phyloP scores from a whole-genome alignment of 2,113 vertebrate genomes.

The Halcyon senegalensis region DNA sequence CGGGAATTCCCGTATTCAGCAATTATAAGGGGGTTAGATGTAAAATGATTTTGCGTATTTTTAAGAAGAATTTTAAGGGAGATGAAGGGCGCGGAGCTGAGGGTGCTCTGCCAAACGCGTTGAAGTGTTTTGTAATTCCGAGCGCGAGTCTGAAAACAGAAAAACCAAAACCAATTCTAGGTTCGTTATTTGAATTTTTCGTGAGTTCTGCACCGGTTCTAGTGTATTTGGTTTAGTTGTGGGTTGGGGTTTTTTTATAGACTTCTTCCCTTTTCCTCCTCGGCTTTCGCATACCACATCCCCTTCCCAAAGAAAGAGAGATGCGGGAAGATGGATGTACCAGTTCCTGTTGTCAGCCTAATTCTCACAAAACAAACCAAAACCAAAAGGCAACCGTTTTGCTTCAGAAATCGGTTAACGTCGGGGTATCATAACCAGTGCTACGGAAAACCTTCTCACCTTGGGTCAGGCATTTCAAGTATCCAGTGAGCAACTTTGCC shows the following conservation, averaged over 20 bases:
- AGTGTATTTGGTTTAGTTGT: neutral
- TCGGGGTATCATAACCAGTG: neutral
- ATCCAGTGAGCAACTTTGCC: neutral
- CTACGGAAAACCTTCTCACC: neutral
- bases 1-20: fast-evolving
- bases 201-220: fast-evolving
- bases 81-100: neutral
- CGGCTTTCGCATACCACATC: neutral
- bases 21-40: neutral
- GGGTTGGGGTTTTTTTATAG: neutral
- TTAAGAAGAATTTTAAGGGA: neutral
- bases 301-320: neutral
- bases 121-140: fast-evolving
- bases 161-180: neutral
- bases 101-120: neutral
- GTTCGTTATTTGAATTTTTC: neutral
- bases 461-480: neutral
- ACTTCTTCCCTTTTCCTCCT: neutral
- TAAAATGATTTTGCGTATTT: fast-evolving
- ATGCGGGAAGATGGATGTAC: neutral
- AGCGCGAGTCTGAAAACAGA: fast-evolving
- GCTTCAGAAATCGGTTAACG: neutral
- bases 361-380: neutral
- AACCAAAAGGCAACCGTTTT: neutral
- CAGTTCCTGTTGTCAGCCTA: neutral